Evolutionary conservation across 2,113 vertebrate species (phyloP), one percentile per base, ranked within the genome.

Genomic region (Cynocephalus volans): DNA sequence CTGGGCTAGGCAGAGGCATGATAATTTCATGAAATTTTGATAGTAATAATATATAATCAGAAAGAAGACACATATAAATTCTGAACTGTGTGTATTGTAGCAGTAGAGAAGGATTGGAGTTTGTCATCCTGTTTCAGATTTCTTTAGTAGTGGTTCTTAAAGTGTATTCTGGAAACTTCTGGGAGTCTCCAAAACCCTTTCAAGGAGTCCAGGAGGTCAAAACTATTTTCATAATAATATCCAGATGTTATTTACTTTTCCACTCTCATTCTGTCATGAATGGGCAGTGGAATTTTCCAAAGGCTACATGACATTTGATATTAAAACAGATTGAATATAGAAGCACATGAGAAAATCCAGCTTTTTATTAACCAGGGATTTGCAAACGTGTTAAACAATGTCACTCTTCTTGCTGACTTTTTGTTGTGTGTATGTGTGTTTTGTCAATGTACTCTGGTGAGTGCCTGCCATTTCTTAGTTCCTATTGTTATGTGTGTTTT

Each of bases 381-480:
- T 67, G 64, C 31, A 67, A 33, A 67, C 31, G 26, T 67, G 31
- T 67, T 67, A 67, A n/a, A n/a, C n/a, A n/a, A 67, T 67, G 64
- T 31, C 64, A 67, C 64, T 67, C 64, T 67, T 67, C 64, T 67
- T 31, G 33, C 14, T 67, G 31, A 67, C 64, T 67, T 67, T 67
- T 33, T 67, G 26, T 64, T 31, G 45, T 50, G 26, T 31, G 3
- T n/a, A 6, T 54, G 31, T 26, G 14, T 81, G 73, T 89, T 8
- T 48, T 56, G 84, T 88, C 17, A 50, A 2, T 73, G 31, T 77
- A 50, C 19, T 86, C 31, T 75, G 28, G 24, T 80, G 56, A 96
- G 50, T 88, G 36, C 64, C 50, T 95, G 31, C 28, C 69, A 58
- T 83, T 86, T 86, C 45, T 93, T 95, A 64, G 31, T 93, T 93